These are phyloP conservation scores for Macrobrachium nipponense DNA, from an alignment of 1,140 invertebrate genomes.

Conservation along the genomic window DNA sequence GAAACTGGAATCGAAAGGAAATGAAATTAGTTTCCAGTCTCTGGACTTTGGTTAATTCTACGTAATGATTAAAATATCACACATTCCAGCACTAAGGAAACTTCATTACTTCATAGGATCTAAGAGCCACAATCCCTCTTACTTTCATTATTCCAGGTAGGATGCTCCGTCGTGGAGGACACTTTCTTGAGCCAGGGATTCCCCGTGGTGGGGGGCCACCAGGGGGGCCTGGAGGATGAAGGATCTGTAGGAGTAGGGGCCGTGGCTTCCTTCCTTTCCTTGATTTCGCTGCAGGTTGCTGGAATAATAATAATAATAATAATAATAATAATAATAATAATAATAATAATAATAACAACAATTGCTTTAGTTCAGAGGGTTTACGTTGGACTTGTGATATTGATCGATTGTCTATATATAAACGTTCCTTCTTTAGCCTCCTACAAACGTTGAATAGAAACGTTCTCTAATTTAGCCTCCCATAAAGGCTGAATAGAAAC, in stretches of 20 bases:
- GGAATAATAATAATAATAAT: neutral
- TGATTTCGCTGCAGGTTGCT: conserved; percentile 57
- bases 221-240: conserved; percentile 26
- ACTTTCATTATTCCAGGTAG: conserved; percentile 44
- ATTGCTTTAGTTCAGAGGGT: neutral
- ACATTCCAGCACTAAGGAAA: neutral
- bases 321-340: neutral
- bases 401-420: too few relatives aligned
- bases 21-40: neutral
- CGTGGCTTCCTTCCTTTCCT: conserved; percentile 25
- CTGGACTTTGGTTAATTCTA: neutral
- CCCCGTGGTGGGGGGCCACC: conserved; percentile 47
- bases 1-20: conserved; percentile 15
- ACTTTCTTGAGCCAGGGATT: conserved; percentile 45
- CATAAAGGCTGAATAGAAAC: too few relatives aligned
- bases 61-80: neutral
- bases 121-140: neutral
- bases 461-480: too few relatives aligned
- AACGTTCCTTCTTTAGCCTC: too few relatives aligned
- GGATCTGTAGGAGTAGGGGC: neutral
- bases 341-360: neutral
- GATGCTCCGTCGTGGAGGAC: neutral
- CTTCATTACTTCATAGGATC: neutral
- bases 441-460: too few relatives aligned
- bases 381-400: neutral